These are phyloP conservation scores for Nothocercus nigrocapillus DNA, from an alignment of 2,113 vertebrate species.

Conservation along the genomic window DNA sequence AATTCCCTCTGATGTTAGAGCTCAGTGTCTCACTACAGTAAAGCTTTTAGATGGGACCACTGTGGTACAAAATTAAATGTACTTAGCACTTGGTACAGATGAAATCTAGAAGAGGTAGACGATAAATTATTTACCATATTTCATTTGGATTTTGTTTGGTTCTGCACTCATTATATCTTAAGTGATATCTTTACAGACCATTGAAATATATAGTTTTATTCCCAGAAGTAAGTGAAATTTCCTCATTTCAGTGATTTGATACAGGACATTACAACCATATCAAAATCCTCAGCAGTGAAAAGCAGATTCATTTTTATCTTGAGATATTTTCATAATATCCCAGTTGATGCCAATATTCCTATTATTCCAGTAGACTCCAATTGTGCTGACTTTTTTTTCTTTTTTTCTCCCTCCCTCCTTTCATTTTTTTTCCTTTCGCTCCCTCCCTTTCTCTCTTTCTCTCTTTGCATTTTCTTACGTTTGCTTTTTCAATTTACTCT, in stretches of 20 bases:
- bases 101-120: not conserved
- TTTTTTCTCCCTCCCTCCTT: not conserved
- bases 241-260: conserved; percentile 16
- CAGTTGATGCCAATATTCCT: not conserved
- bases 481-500: no score
- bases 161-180: not conserved
- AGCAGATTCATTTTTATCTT: conserved; percentile 22
- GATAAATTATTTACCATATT: not conserved
- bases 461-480: rapidly evolving
- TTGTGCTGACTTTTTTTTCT: not conserved
- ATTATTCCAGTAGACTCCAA: not conserved
- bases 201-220: conserved; percentile 26
- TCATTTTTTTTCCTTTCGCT: not conserved
- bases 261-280: conserved; percentile 28
- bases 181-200: not conserved
- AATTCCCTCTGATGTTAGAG: not conserved
- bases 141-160: not conserved
- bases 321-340: not conserved
- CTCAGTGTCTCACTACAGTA: not conserved
- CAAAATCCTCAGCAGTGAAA: conserved; percentile 23
- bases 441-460: not conserved
- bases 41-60: not conserved
- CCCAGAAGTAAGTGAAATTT: conserved; percentile 8
- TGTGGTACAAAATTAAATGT: not conserved
- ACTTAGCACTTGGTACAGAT: not conserved